These are phyloP conservation scores for Hippocampus barbouri DNA, from an alignment of 2,113 vertebrate genomes.

Conservation along the genomic window DNA sequence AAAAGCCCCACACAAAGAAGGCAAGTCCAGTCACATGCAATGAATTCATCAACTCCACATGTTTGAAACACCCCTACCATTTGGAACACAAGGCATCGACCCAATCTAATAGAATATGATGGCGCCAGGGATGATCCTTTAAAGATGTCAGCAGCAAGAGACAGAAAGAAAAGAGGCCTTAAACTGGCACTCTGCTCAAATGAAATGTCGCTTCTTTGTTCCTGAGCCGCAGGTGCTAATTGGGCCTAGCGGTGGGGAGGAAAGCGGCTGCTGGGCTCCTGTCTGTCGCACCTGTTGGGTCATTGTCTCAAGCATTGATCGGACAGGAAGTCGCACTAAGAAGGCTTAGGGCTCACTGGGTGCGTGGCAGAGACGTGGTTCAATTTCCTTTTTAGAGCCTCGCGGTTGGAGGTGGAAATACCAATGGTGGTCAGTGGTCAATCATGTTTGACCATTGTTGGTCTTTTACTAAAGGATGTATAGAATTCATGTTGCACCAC, in stretches of 20 bases:
- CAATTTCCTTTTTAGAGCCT: slow-evolving; percentile 67
- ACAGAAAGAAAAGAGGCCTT: slow-evolving; percentile 70
- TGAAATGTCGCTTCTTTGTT: slow-evolving; percentile 74
- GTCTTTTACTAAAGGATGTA: slow-evolving; percentile 47
- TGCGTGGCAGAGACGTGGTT: slow-evolving; percentile 66
- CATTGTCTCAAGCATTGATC: slow-evolving; percentile 72
- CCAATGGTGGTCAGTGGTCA: slow-evolving; percentile 64
- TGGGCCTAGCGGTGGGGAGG: slow-evolving; percentile 64
- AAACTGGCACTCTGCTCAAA: slow-evolving; percentile 71
- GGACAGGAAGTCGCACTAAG: slow-evolving; percentile 61
- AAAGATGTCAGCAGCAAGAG: slow-evolving; percentile 68
- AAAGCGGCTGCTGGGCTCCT: slow-evolving; percentile 60
- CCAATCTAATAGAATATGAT: slow-evolving; percentile 61
- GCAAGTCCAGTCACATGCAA: slow-evolving; percentile 66
- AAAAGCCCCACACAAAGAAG: slow-evolving; percentile 59
- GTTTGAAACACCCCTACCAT: slow-evolving; percentile 62
- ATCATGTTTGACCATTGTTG: slow-evolving; percentile 58
- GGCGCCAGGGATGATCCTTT: slow-evolving; percentile 61
- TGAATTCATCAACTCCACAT: slow-evolving; percentile 74
- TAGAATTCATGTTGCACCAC: slow-evolving; percentile 36
- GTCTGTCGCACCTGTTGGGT: slow-evolving; percentile 77
- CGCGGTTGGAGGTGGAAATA: slow-evolving; percentile 63
- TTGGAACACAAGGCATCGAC: slow-evolving; percentile 65
- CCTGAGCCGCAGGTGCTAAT: slow-evolving; percentile 64
- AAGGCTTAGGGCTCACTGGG: slow-evolving; percentile 61